A percentile compares a stretch with the other conserved stretches of the same genome.
Conservation (phyloP, 1,140 invertebrate species). For the Aradophagus sp. region DNA sequence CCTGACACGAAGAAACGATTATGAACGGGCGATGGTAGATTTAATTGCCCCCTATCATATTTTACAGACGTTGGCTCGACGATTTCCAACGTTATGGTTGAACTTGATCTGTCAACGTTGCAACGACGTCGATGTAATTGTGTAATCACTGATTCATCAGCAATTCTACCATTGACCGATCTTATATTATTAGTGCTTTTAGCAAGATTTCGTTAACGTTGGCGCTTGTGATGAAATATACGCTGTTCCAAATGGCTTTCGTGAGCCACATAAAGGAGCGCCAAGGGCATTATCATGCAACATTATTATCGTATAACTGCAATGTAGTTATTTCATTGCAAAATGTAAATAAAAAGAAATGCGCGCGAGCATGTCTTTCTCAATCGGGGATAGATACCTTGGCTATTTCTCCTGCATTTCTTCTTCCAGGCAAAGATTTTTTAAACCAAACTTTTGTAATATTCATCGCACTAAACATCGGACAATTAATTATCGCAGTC, state of each 20-base stretch:
- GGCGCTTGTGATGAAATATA: slow-evolving; percentile 52
- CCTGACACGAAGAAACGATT: too few relatives aligned
- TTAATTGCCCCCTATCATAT: too few relatives aligned
- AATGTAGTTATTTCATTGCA: slow-evolving; percentile 54
- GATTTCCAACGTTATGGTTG: too few relatives aligned
- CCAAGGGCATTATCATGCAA: slow-evolving; percentile 58
- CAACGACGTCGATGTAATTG: too few relatives aligned
- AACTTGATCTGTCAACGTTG: too few relatives aligned
- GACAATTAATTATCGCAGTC: slow-evolving; percentile 27
- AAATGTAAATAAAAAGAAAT: slow-evolving; percentile 55
- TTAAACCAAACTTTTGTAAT: slow-evolving; percentile 47
- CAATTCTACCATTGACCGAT: too few relatives aligned
- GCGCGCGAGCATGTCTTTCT: slow-evolving; percentile 23
- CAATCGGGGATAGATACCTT: slow-evolving; percentile 39
- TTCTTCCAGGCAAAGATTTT: slow-evolving; percentile 34
- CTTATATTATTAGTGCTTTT: slow-evolving; percentile 57
- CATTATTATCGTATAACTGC: slow-evolving; percentile 54
- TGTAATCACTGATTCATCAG: too few relatives aligned
- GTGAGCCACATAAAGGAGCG: slow-evolving; percentile 59
- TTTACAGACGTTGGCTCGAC: too few relatives aligned
- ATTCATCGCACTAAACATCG: slow-evolving; percentile 26
- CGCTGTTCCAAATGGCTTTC: slow-evolving; percentile 53
- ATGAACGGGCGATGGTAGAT: too few relatives aligned
- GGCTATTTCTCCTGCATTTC: slow-evolving; percentile 39
- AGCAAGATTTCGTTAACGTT: slow-evolving; percentile 57